Evolutionary conservation across 2,113 vertebrate genomes (phyloP).

Genomic region (Gnathonemus echidnorhynchus): DNA sequence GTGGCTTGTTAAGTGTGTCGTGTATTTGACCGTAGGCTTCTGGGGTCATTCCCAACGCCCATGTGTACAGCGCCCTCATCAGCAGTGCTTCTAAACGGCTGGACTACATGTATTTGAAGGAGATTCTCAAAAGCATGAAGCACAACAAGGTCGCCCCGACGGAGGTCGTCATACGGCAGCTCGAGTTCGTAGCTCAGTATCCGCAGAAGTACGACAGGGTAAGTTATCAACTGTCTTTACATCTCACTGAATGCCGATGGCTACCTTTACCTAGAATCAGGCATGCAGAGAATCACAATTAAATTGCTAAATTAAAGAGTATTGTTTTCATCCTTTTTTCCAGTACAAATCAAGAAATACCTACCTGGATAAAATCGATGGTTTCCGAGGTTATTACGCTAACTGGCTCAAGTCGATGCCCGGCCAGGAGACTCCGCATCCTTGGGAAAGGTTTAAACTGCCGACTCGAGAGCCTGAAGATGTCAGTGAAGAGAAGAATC

Average conservation of each 20-base stretch:
- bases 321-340: conserved; percentile 13
- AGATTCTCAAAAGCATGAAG: conserved; percentile 75
- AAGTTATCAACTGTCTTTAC: conserved; percentile 22
- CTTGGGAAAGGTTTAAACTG: conserved; percentile 64
- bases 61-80: conserved; percentile 84
- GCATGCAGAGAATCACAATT: not conserved
- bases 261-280: not conserved
- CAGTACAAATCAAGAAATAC: conserved; percentile 81
- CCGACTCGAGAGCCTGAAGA: not conserved
- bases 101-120: conserved; percentile 78
- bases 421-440: conserved; percentile 67
- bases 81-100: conserved; percentile 65
- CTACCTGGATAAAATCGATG: conserved; percentile 84
- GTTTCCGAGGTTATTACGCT: conserved; percentile 86
- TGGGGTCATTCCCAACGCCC: conserved; percentile 70
- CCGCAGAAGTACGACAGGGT: conserved; percentile 83
- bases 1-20: not conserved
- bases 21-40: conserved; percentile 55
- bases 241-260: not conserved
- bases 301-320: not conserved
- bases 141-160: conserved; percentile 68
- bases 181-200: conserved; percentile 84
- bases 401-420: conserved; percentile 78
- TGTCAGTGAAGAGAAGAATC: not conserved
- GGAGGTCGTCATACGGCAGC: conserved; percentile 78